phyloP scores from a whole-genome alignment of 2,113 vertebrate genomes.

The Crotalus helleri region DNA sequence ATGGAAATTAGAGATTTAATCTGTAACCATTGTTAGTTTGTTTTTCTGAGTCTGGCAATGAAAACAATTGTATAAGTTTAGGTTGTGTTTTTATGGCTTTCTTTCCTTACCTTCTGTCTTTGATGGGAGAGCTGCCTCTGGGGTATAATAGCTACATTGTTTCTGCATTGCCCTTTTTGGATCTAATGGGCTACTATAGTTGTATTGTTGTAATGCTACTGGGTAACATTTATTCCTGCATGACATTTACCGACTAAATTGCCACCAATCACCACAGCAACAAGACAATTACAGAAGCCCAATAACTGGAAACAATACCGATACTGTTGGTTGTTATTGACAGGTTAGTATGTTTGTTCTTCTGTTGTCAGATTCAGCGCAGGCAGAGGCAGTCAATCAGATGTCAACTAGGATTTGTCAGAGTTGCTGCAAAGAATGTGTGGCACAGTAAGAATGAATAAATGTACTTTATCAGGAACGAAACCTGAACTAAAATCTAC shows the following conservation, averaged over 20 bases:
- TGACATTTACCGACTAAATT: neutral
- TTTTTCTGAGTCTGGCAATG: neutral
- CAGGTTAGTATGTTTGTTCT: neutral
- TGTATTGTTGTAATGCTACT: neutral
- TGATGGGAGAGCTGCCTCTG: neutral
- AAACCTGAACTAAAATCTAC: neutral
- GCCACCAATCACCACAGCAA: neutral
- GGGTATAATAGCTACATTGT: neutral
- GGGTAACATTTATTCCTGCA: neutral
- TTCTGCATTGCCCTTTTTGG: neutral
- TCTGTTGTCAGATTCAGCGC: neutral
- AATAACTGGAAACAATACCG: neutral
- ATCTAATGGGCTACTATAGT: neutral
- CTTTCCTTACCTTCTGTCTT: neutral
- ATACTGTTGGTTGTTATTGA: neutral
- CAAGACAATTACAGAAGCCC: neutral
- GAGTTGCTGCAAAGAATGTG: neutral
- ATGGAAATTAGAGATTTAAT: neutral
- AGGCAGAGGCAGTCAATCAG: neutral
- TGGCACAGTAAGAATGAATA: neutral
- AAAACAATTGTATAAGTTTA: neutral
- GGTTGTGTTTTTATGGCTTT: neutral
- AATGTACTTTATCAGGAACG: neutral
- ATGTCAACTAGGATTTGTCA: neutral
- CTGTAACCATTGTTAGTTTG: neutral